A percentile compares a stretch with the other conserved stretches of the same genome.
These are phyloP conservation scores for Limosa lapponica DNA, from an alignment of 2,797 vertebrate species.

Conservation along the genomic window DNA sequence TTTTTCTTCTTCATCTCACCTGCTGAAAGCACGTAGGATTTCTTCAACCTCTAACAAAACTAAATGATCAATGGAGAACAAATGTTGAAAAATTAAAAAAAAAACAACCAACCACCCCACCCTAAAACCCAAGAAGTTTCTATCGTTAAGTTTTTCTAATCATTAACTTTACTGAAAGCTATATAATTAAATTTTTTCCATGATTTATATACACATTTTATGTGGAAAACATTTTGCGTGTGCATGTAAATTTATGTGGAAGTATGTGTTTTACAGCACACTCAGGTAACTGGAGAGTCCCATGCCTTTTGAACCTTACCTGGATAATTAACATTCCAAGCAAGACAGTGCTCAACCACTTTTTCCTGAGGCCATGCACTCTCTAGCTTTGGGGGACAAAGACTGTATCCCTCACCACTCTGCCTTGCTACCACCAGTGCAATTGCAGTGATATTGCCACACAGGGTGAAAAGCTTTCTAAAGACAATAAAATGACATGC, in stretches of 20 bases:
- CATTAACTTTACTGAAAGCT: not conserved
- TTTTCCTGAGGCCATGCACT: not conserved
- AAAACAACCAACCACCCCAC: rapidly evolving
- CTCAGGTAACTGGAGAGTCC: not conserved
- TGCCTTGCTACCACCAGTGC: not conserved
- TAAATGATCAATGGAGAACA: rapidly evolving
- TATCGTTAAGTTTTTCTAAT: not conserved
- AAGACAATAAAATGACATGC: not conserved
- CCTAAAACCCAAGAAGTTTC: not conserved
- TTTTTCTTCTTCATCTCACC: not conserved
- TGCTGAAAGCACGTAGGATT: not conserved
- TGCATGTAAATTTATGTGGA: not conserved
- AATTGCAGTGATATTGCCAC: not conserved
- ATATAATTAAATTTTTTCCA: no score
- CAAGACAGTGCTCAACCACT: not conserved
- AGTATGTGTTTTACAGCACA: not conserved
- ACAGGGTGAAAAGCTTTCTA: not conserved
- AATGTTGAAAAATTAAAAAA: not conserved
- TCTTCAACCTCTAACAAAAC: not conserved
- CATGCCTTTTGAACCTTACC: not conserved
- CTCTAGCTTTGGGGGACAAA: not conserved
- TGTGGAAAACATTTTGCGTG: not conserved
- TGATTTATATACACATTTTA: not conserved
- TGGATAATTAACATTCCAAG: not conserved
- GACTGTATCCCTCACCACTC: not conserved